A percentile compares a stretch with the other conserved stretches of the same genome.
Conservation (phyloP, 2,888 invertebrate genomes). For the Plemyria rubiginata region DNA sequence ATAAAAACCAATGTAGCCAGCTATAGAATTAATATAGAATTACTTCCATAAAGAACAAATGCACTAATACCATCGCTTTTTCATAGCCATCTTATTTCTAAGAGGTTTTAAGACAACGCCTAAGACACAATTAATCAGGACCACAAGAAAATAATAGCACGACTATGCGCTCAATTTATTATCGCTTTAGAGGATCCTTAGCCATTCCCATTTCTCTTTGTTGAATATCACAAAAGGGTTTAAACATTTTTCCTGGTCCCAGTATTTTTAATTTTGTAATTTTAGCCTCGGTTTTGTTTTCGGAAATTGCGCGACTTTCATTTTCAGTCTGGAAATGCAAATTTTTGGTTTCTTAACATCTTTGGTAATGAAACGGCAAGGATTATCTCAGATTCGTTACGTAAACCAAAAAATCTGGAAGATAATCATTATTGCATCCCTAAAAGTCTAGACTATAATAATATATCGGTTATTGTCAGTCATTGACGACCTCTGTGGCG, state of each 20-base stretch:
- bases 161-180: slow-evolving; percentile 62
- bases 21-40: too few relatives aligned
- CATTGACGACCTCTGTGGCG: too few relatives aligned
- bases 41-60: background rate
- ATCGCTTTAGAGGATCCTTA: slow-evolving; percentile 55
- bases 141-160: slow-evolving; percentile 53
- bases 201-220: slow-evolving; percentile 57
- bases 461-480: too few relatives aligned
- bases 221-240: slow-evolving; percentile 59
- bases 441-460: too few relatives aligned
- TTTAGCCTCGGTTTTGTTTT: slow-evolving; percentile 40
- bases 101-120: slow-evolving; percentile 42
- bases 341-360: slow-evolving; percentile 29
- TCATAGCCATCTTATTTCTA: slow-evolving; percentile 12
- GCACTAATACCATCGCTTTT: slow-evolving; percentile 1
- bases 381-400: slow-evolving; percentile 5
- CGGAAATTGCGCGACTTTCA: slow-evolving; percentile 31
- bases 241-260: slow-evolving; percentile 45
- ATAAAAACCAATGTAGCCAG: too few relatives aligned
- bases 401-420: background rate
- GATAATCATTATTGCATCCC: too few relatives aligned
- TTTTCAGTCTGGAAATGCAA: slow-evolving; percentile 37
- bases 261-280: slow-evolving; percentile 41
- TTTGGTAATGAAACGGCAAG: slow-evolving; percentile 20
- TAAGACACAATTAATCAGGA: slow-evolving; percentile 54